phyloP scores from a whole-genome alignment of 2,113 vertebrate genomes.

The Limnothrissa miodon region DNA sequence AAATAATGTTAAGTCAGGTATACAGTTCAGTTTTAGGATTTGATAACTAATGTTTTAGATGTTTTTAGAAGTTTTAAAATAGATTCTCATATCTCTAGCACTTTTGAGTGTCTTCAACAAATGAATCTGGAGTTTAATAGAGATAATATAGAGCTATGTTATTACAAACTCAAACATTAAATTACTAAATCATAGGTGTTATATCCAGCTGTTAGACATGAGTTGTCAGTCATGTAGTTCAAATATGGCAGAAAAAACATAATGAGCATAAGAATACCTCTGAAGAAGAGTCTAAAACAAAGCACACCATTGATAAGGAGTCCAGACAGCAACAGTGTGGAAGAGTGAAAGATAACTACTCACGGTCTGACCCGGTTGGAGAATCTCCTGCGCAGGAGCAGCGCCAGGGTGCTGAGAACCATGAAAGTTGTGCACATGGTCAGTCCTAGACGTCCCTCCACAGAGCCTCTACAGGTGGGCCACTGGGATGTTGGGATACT shows the following conservation, averaged over 20 bases:
- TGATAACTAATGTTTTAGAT: too few species aligned
- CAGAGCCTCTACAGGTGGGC: neutral
- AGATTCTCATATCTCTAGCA: neutral
- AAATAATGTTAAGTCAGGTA: too few species aligned
- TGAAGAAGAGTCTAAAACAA: neutral
- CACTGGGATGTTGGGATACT: neutral
- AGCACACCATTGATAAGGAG: neutral
- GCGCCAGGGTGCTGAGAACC: constrained; percentile 68
- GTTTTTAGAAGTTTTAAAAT: too few species aligned
- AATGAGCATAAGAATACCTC: neutral
- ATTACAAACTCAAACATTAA: neutral
- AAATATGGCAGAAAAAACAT: neutral
- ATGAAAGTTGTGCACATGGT: constrained; percentile 73
- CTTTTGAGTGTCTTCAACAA: neutral
- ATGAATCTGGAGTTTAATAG: too few species aligned
- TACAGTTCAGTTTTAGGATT: too few species aligned
- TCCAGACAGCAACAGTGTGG: neutral
- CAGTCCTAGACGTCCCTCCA: constrained; percentile 22
- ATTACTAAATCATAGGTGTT: neutral
- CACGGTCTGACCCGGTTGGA: constrained; percentile 48
- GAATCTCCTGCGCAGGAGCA: constrained; percentile 44
- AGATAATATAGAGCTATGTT: neutral
- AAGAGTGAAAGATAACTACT: constrained; percentile 43
- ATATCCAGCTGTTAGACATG: neutral
- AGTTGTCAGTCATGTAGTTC: too few species aligned